Evolutionary conservation across 2,797 vertebrate genomes (phyloP).

Genomic region (Tiaroga cobitis): DNA sequence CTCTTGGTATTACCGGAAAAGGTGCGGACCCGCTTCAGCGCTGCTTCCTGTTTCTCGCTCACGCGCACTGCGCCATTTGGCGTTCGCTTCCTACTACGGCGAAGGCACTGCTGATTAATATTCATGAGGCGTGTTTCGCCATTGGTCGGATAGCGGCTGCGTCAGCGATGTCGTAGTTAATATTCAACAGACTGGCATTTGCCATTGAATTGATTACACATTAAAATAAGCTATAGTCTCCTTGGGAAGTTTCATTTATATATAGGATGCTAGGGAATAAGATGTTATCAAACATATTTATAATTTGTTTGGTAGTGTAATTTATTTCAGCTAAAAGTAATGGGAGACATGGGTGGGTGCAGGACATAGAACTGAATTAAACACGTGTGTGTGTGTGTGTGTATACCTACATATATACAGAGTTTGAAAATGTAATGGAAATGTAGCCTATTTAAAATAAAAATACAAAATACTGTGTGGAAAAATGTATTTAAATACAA

Average conservation of each 20-base stretch:
- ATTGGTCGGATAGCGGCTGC: neutral
- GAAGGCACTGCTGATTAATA: neutral
- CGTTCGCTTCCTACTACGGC: constrained; percentile 64
- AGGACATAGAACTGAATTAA: too few species aligned
- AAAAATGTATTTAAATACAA: too few species aligned
- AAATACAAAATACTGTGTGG: too few species aligned
- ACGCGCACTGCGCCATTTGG: constrained; percentile 75
- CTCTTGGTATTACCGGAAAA: constrained; percentile 81
- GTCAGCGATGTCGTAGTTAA: neutral
- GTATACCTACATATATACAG: too few species aligned
- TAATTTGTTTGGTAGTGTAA: too few species aligned
- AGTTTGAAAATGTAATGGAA: too few species aligned
- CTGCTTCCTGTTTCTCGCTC: constrained; percentile 79
- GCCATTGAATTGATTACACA: neutral
- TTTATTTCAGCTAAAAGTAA: too few species aligned
- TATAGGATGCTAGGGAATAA: too few species aligned
- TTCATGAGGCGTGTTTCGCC: neutral
- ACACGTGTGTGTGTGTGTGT: too few species aligned
- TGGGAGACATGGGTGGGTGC: too few species aligned
- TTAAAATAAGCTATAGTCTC: neutral
- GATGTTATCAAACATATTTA: too few species aligned
- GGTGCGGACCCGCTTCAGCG: constrained; percentile 82
- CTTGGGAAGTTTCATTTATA: neutral
- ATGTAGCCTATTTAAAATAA: too few species aligned
- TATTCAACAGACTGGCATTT: neutral